Conservation (phyloP, 2,797 vertebrate genomes). For the Centroberyx gerrardi region DNA sequence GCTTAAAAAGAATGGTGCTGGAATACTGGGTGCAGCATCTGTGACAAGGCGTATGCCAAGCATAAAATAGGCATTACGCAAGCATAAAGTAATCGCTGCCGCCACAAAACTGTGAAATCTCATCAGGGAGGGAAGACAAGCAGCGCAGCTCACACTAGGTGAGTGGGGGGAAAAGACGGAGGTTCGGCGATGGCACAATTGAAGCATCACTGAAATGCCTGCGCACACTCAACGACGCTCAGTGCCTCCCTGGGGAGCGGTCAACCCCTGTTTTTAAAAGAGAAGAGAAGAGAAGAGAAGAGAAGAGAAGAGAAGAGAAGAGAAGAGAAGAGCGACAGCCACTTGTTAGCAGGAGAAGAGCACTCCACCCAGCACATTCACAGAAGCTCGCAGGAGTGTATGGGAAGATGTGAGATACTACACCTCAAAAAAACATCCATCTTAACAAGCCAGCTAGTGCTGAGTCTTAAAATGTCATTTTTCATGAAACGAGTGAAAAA, state of each 20-base stretch:
- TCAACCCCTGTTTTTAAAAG: not conserved
- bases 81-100: constrained; percentile 56
- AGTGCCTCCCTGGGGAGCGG: not conserved
- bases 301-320: not conserved
- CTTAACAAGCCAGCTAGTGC: not conserved
- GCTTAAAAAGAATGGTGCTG: constrained; percentile 14
- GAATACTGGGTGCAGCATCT: constrained; percentile 46
- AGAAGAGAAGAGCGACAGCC: not conserved
- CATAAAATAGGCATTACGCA: constrained; percentile 65
- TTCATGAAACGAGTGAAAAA: too few species aligned
- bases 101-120: constrained; percentile 58
- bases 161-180: constrained; percentile 4
- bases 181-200: not conserved
- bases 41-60: constrained; percentile 45
- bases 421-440: not conserved
- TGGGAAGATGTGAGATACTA: not conserved
- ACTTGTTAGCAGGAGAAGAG: constrained; percentile 12
- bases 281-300: too few species aligned
- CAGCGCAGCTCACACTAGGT: constrained; percentile 14
- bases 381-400: not conserved
- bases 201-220: not conserved
- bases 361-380: not conserved
- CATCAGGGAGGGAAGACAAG: constrained; percentile 38
- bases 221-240: not conserved
- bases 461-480: too few species aligned